Base-by-base conservation (phyloP, 2,797 vertebrate genomes). In the Vespertilio murinus region DNA sequence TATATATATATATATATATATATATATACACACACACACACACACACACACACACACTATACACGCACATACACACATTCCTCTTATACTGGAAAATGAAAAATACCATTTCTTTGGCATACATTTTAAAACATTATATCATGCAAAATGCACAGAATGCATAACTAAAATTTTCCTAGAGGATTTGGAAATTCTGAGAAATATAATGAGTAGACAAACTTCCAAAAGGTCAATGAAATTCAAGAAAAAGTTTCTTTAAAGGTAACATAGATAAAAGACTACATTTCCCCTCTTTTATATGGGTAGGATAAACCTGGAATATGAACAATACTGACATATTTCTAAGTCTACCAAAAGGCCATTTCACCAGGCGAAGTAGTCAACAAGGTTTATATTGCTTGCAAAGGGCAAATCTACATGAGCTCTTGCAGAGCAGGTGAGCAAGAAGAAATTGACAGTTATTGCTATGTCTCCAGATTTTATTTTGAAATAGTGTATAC, bases 161-260 rank as follows among this genome's bases (percentile, higher is more conserved):
- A 82, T 61, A 87, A 42, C 38, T 74, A 22, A 96, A 91, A 87
- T 56, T 74, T 78, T 40, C 25, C 56, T 69, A 74, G 64, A 90
- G 69, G 70, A 45, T 85, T 67, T 52, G n/a, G 80, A 94, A 93
- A 90, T 88, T 78, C n/a, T 82, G 30, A 79, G 83, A 89, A 96
- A 78, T 52, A 35, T 69, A 95, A 90, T 96, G 83, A 92, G 74
- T 71, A 88, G 92, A 85, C 59, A 75, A 96, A 95, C 81, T 95
- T 96, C 45, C 22, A 73, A 97, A 96, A 97, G 95, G 94, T 97
- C 88, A 95, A 90, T 90, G 92, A 97, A 95, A 96, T 96, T 96
- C 93, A 95, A 94, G 84, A 86, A 83, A 88, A 95, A 64, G 3
- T 84, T 94, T 95, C 89, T 79, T 79, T 79, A 95, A 90, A 96